Conservation (phyloP, 2,113 vertebrate species). For the Laticauda colubrina region DNA sequence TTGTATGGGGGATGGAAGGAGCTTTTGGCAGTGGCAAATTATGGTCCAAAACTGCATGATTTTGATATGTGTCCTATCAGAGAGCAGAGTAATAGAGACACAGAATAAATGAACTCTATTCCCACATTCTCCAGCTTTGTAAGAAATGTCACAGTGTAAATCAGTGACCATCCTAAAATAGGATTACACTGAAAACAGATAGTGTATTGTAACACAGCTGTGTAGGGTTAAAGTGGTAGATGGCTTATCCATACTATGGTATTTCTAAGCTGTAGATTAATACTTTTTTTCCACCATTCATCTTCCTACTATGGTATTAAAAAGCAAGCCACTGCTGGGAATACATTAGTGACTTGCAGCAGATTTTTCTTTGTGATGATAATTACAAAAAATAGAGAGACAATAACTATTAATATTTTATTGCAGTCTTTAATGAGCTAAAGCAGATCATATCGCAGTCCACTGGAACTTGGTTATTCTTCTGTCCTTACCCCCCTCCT, state of each 20-base stretch:
- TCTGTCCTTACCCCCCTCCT: constrained; percentile 60
- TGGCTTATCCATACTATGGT: constrained; percentile 26
- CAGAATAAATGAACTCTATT: background rate
- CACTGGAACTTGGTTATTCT: constrained; percentile 69
- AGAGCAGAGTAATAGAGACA: background rate
- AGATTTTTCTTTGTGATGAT: constrained; percentile 71
- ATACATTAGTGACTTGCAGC: constrained; percentile 71
- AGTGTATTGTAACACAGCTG: background rate
- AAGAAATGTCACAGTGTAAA: background rate
- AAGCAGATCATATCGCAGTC: constrained; percentile 69
- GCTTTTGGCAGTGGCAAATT: background rate
- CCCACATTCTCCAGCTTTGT: background rate
- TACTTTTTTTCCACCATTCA: constrained; percentile 35
- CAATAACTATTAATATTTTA: constrained; percentile 79
- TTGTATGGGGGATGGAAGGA: background rate
- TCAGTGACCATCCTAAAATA: background rate
- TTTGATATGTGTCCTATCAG: background rate
- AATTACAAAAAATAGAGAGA: constrained; percentile 77
- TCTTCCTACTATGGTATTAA: constrained; percentile 58
- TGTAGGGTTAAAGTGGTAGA: background rate
- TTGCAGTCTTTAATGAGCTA: constrained; percentile 74
- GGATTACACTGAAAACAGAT: background rate
- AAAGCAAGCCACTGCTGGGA: constrained; percentile 72
- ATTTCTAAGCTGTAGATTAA: constrained; percentile 61
- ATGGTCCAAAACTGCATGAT: background rate